phyloP scores from a whole-genome alignment of 2,888 invertebrate genomes.

The Drosophila austrosaltans region DNA sequence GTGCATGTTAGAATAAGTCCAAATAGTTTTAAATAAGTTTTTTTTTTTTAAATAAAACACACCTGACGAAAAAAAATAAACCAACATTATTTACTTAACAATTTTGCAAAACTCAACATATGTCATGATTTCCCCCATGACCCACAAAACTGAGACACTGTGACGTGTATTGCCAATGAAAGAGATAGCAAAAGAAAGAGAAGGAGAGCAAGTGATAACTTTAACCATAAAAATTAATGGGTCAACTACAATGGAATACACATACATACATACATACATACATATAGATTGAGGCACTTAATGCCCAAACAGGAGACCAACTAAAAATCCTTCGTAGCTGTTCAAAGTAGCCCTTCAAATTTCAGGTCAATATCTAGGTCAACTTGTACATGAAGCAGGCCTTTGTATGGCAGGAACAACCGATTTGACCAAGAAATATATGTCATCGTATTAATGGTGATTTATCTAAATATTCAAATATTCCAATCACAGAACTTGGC shows the following conservation, averaged over 20 bases:
- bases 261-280: background rate
- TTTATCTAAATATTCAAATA: background rate
- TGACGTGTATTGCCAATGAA: background rate
- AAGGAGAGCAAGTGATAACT: background rate
- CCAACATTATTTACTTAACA: constrained; percentile 9
- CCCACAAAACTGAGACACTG: background rate
- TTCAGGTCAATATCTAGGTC: constrained; percentile 1
- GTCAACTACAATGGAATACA: background rate
- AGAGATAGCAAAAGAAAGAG: background rate
- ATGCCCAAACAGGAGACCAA: background rate
- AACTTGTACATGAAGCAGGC: background rate
- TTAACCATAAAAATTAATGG: constrained; percentile 1
- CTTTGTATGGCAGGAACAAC: background rate
- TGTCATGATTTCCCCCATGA: constrained; percentile 2
- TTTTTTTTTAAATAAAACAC: background rate
- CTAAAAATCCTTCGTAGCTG: no score
- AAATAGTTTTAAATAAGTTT: constrained; percentile 11
- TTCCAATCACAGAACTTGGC: no score
- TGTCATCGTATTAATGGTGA: background rate
- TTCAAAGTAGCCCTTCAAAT: background rate
- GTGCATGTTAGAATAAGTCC: background rate
- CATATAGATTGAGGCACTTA: background rate
- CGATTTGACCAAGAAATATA: constrained; percentile 1
- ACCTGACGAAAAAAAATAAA: background rate
- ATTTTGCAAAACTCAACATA: constrained; percentile 3